Evolutionary conservation across 2,888 invertebrate species (phyloP), one percentile per base, ranked within the genome.

Genomic region (Clusia tigrina): DNA sequence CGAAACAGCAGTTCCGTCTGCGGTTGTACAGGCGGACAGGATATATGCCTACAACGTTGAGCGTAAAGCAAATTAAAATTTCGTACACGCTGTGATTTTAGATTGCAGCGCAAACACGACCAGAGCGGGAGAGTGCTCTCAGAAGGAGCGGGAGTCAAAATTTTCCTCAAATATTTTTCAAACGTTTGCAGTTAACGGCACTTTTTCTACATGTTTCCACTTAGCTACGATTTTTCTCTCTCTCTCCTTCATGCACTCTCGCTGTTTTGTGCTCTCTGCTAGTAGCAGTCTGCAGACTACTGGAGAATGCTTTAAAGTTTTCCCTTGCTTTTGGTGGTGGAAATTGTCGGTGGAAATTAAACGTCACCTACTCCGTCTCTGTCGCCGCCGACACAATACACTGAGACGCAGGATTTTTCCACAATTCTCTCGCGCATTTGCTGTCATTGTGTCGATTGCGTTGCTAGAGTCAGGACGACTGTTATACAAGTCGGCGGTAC

Each of bases 391-490:
- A 24, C 53, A 58, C 62, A 62, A n/a, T n/a, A n/a, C n/a, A n/a
- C n/a, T n/a, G n/a, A n/a, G n/a, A n/a, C 65, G 69, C 70, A 80
- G 81, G 80, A 80, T 74, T 78, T 79, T 77, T 76, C 80, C 74
- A 71, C 70, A 58, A 37, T 53, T 56, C 61, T 57, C 63, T 61
- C 61, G 55, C 42, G 62, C 42, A 2, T 2, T 15, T 48, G 60
- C 78, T 75, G 65, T 71, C 78, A 81, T 81, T 82, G 82, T 81
- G 77, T 82, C 81, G 80, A 76, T 78, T 80, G 81, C 81, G 81
- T 77, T 82, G 80, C 78, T 82, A 72, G 81, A 76, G 81, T 74
- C 78, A 82, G 83, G 81, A 81, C 81, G 80, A 78, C 76, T 69
- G 69, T 67, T 69, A 62, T 58, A 54, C 22, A 38, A 53, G 51